Evolutionary conservation across 2,888 invertebrate genomes (phyloP), one percentile per base, ranked within the genome.

Genomic region (Ypsolopha scabrella): DNA sequence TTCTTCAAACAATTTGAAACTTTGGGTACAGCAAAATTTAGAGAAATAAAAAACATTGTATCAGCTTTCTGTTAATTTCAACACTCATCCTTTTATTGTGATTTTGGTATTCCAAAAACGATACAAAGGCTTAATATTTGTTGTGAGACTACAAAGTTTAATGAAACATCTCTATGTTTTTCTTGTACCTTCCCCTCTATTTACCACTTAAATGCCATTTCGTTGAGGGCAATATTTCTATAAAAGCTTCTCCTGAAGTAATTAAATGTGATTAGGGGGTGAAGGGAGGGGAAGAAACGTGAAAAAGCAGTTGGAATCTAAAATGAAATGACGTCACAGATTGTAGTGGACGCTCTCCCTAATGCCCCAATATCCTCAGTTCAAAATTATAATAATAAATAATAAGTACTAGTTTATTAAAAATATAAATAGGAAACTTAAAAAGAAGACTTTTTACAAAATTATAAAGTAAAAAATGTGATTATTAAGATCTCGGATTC

Each of bases 51-150:
- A 79, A 80, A 73, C 73, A 77, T 80, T 74, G 72, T 75, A 70
- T 83, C 74, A 74, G 73, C 75, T 79, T 75, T 81, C 82, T 79
- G 83, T 87, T 87, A 87, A 86, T 86, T 87, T 80, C 85, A 83
- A 86, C 87, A 87, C 85, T 87, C 82, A 83, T 87, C 82, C 77
- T 85, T 87, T 87, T 79, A 87, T 87, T 86, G 75, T 75, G 75
- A 75, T 81, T 80, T 83, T 79, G 76, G 77, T 80, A 75, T 77
- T 65, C 66, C 68, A 67, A 67, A n/a, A 24, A 24, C 24, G 24
- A 24, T 68, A 48, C 44, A 65, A 67, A 68, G 68, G 64, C 77
- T 80, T 85, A 78, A 70, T 86, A 87, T 87, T 87, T 87, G 87
- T 87, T 87, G 87, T 87, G 87, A 87, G 87, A 87, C 75, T 76